These are phyloP conservation scores for Callyntrura sp. DNA, from an alignment of 2,888 invertebrate species.

Conservation along the genomic window DNA sequence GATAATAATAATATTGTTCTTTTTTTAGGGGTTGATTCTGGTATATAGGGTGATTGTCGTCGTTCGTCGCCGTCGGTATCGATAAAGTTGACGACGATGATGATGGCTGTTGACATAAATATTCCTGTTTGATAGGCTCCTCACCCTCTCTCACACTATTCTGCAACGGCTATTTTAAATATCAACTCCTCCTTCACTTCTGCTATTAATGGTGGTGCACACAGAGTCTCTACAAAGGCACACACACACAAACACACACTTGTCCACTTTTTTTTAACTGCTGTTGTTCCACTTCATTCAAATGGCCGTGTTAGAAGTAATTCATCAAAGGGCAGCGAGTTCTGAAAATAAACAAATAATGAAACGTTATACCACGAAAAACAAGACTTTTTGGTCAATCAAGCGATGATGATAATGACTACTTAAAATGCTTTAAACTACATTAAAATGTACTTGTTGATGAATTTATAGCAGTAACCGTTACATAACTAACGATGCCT, in stretches of 20 bases:
- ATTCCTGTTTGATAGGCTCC: conserved; percentile 64
- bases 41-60: not conserved
- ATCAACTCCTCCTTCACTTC: conserved; percentile 54
- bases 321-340: conserved; percentile 54
- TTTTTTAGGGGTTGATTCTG: not conserved
- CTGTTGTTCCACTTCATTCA: conserved; percentile 67
- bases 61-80: conserved; percentile 28
- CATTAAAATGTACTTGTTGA: not conserved
- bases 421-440: too few species aligned
- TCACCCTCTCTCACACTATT: conserved; percentile 8
- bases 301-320: conserved; percentile 43
- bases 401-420: too few species aligned
- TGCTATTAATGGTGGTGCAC: not conserved
- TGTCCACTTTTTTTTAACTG: conserved; percentile 50
- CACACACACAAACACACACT: conserved; percentile 31
- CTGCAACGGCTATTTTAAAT: conserved; percentile 7
- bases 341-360: conserved; percentile 33
- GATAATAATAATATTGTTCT: conserved; percentile 29
- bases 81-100: conserved; percentile 43
- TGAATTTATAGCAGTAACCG: not conserved
- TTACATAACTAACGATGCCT: too few species aligned
- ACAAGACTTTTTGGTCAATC: not conserved
- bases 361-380: not conserved
- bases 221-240: not conserved
- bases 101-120: conserved; percentile 65